Base-by-base conservation (phyloP, 1,140 invertebrate species). In the Bombus confusus region DNA sequence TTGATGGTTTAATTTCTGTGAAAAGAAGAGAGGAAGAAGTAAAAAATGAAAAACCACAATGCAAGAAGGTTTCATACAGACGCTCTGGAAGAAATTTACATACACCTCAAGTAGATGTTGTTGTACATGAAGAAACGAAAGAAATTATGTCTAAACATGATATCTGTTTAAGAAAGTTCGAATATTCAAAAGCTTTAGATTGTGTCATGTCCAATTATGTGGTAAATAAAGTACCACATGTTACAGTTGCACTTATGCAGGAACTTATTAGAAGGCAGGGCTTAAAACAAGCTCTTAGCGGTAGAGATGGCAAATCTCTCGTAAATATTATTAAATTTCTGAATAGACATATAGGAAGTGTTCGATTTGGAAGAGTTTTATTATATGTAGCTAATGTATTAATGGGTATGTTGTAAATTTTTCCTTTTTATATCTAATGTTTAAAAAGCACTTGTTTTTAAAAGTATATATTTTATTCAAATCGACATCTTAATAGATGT, bases 1-100 rank as follows among this genome's bases (percentile, higher is more conserved):
- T 98, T n/a, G 98, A 99, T 95, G 98, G 98, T 71, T 95, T 99
- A 64, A 96, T 99, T 85, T 98, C 98, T 9, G 97, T 99, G 39
- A 96, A 97, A 86, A 96, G 97, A 92, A 96, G 97, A 95, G 97
- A 98, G 92, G 95, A 96, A 89, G 95, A 96, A 88, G 87, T 90
- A 1, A 94, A 94, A 88, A 86, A 93, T 77, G 86, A 93, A 64
- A 94, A 95, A 91, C 85, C 88, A 86, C 93, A 93, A 84, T 93
- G 94, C 71, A 96, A 96, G 93, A 96, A 95, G 87, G 86, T 93
- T 13, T 95, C 95, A 5, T 96, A 95, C 86, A 93, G 95, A 85
- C 96, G 96, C 93, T 94, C 94, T 64, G 95, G 95, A n/a, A 96
- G 96, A 90, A 95, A 95, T 88, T 88, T 96, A 68, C 90, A 95